Evolutionary conservation across 2,797 vertebrate genomes (phyloP).

Genomic region (Parauchenoglanis punctatus): DNA sequence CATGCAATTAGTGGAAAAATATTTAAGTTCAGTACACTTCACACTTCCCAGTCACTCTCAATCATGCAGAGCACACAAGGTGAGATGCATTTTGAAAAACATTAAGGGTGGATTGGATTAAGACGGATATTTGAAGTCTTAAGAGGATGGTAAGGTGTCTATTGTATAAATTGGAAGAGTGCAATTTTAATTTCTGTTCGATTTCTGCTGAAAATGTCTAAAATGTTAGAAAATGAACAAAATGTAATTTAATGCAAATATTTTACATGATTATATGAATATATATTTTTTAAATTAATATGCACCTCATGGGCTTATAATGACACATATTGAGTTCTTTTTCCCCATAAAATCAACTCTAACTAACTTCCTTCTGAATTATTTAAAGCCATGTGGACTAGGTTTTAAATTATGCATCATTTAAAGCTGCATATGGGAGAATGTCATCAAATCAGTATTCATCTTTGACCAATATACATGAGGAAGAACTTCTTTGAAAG

Average conservation of each 20-base stretch:
- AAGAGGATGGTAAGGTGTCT: not conserved
- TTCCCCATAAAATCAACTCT: not conserved
- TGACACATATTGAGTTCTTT: not conserved
- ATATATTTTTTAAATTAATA: not conserved
- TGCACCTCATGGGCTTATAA: not conserved
- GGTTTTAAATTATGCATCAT: constrained; percentile 26
- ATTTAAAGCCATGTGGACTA: constrained; percentile 1
- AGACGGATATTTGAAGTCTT: not conserved
- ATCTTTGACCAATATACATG: not conserved
- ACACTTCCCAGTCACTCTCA: not conserved
- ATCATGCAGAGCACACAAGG: not conserved
- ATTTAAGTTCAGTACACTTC: not conserved
- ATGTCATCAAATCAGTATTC: constrained; percentile 23
- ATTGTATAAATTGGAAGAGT: not conserved
- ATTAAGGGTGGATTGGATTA: not conserved
- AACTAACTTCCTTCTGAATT: constrained; percentile 1
- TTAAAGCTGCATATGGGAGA: not conserved
- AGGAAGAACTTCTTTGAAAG: not conserved
- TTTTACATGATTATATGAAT: not conserved
- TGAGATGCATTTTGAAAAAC: not conserved
- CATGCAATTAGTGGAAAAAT: not conserved
- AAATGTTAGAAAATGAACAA: not conserved
- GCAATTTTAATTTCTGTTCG: not conserved
- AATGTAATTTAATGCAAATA: not conserved
- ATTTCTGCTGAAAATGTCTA: not conserved